Evolutionary conservation across 2,888 invertebrate genomes (phyloP), one percentile per base, ranked within the genome.

Genomic region (Anthophora plumipes): DNA sequence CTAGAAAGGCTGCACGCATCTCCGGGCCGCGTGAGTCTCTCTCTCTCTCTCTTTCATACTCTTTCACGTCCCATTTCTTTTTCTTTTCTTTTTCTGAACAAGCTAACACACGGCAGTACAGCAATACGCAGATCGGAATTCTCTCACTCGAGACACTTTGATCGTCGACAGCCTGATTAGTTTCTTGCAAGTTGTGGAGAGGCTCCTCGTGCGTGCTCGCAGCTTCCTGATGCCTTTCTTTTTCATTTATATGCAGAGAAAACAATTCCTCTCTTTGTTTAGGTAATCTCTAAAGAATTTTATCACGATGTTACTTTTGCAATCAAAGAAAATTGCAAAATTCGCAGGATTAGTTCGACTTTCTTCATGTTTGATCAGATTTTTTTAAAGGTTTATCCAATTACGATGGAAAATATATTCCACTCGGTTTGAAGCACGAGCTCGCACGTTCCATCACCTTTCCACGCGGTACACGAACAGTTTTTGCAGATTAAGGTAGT

Each of bases 31-130:
- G 59, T 52, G 60, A 59, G 43, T 74, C 22, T 63, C 25, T 11
- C 22, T 3, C 37, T 48, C n/a, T n/a, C n/a, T n/a, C n/a, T n/a
- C n/a, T n/a, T n/a, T n/a, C n/a, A n/a, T n/a, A n/a, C n/a, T n/a
- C n/a, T n/a, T 22, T 20, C 9, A 2, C 22, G 9, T 66, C 12
- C n/a, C n/a, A 12, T 9, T 25, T 59, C 22, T 20, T 20, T 17
- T 17, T 12, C 12, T 68, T 20, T 68, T 41, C 25, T 5, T 0
- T 2, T 57, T 17, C 20, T 20, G 43, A 74, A 69, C 57, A 43
- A 63, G 61, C 61, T 64, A 75, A 70, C 46, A 70, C 76, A 66
- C 76, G 60, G 66, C 76, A 70, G 78, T 78, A 78, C 68, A 37
- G 57, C 72, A 54, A 68, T n/a, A 67, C 71, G 39, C 14, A 8